Evolutionary conservation across 2,797 vertebrate genomes (phyloP), one percentile per base, ranked within the genome.

Genomic region (Hemitrygon akajei): DNA sequence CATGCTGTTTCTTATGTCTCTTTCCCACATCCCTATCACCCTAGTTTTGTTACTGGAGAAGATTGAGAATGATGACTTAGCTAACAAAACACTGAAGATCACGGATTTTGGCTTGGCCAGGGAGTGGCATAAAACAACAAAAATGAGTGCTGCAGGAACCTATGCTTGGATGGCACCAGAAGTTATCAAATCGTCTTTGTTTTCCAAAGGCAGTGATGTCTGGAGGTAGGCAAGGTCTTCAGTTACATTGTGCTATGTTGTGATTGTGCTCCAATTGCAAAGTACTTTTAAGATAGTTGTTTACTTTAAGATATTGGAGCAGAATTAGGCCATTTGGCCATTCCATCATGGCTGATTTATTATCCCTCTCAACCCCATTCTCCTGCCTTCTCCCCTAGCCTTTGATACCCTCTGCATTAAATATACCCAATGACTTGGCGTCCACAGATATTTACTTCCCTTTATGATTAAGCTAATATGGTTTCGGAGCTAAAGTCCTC

Each of bases 91-190:
- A 5, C 95, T 99, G 97, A 99, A 99, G 97, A 99, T 99, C 95
- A 99, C 98, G 14, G 98, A 99, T 95, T 99, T 99, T 5, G 98
- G 98, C 94, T 95, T 99, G 94, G 98, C 98, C 3, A 96, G 98
- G 95, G 98, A 99, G 94, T 99, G 98, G 98, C 98, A 99, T 96
- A 97, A 97, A 95, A 99, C 98, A 60, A 99, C 98, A 87, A 98
- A 98, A 95, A 99, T 99, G 98, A 99, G 98, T 0, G 97, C 98
- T 0, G 98, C 98, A 0, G 98, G 98, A 89, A 99, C 98, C 5
- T 99, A 99, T 0, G 98, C 98, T 0, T 99, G 98, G 98, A 99
- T 99, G 98, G 98, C 98, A 60, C 98, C 98, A 0, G 98, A 99
- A 95, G 98, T 99, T 95, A 99, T 99, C 96, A 98, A 98, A 95